A percentile compares a stretch with the other conserved stretches of the same genome.
phyloP scores from a whole-genome alignment of 1,140 invertebrate genomes.

The Heliothis virescens region DNA sequence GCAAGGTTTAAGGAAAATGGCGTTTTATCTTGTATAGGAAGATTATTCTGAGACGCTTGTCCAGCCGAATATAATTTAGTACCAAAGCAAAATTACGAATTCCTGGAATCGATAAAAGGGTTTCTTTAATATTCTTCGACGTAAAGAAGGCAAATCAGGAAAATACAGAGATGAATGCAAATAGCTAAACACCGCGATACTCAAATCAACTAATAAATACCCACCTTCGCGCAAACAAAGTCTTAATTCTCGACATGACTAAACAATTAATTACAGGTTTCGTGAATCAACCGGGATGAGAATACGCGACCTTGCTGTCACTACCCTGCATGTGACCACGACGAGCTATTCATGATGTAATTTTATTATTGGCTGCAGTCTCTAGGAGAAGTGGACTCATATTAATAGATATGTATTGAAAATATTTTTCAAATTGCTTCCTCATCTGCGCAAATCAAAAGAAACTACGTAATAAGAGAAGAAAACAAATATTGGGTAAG shows the following conservation, averaged over 20 bases:
- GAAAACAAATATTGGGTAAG: too few relatives aligned
- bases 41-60: not conserved
- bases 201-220: not conserved
- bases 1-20: slow-evolving; percentile 2
- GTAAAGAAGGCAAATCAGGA: not conserved
- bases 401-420: not conserved
- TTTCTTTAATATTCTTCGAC: not conserved
- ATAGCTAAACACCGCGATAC: not conserved
- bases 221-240: slow-evolving; percentile 9
- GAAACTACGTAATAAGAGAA: not conserved
- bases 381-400: not conserved
- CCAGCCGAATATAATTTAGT: not conserved
- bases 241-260: slow-evolving; percentile 32
- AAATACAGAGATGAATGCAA: not conserved
- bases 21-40: not conserved
- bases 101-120: not conserved
- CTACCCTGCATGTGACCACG: not conserved
- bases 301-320: slow-evolving; percentile 37
- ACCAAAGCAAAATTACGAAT: not conserved
- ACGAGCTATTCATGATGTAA: slow-evolving; percentile 23
- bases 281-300: slow-evolving; percentile 40
- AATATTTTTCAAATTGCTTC: not conserved
- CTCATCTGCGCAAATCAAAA: not conserved
- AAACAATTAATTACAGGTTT: slow-evolving; percentile 36
- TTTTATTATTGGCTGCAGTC: not conserved